Percentiles rank a stretch among this genome's conserved stretches.
Conservation (phyloP, 2,888 invertebrate species). For the Dioctria rufipes region DNA sequence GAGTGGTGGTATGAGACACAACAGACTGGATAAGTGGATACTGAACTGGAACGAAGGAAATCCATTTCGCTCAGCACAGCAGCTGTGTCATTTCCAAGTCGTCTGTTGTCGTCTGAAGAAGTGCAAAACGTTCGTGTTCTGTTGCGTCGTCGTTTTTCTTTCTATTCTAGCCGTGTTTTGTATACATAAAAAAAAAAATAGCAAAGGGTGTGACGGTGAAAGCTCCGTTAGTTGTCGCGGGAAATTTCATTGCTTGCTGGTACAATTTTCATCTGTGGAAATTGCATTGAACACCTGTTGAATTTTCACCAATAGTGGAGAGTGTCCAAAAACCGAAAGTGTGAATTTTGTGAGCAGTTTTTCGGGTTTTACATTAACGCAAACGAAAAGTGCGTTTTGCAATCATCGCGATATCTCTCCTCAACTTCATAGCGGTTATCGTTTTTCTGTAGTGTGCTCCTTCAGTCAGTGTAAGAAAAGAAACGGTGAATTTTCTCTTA, state of each 20-base stretch:
- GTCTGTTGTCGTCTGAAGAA: conserved; percentile 6
- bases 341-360: neutral
- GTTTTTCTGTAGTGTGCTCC: too few species aligned
- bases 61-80: neutral
- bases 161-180: neutral
- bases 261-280: neutral
- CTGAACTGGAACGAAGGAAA: neutral
- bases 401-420: neutral
- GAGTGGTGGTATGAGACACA: too few species aligned
- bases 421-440: conserved; percentile 1
- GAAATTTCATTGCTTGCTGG: neutral
- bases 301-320: neutral
- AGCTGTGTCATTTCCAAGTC: conserved; percentile 29
- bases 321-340: conserved; percentile 3
- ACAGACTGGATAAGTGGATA: neutral
- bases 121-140: neutral
- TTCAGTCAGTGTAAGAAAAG: conserved; percentile 3
- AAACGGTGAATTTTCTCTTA: conserved; percentile 12
- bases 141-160: conserved; percentile 10
- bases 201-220: conserved; percentile 27
- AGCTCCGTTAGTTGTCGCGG: neutral
- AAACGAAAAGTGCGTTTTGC: neutral
- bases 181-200: neutral
- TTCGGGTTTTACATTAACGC: neutral
- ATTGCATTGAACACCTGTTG: conserved; percentile 31